A percentile compares a stretch with the other conserved stretches of the same genome.
Evolutionary conservation across 2,888 invertebrate genomes (phyloP).

Genomic region (Latheticus oryzae): DNA sequence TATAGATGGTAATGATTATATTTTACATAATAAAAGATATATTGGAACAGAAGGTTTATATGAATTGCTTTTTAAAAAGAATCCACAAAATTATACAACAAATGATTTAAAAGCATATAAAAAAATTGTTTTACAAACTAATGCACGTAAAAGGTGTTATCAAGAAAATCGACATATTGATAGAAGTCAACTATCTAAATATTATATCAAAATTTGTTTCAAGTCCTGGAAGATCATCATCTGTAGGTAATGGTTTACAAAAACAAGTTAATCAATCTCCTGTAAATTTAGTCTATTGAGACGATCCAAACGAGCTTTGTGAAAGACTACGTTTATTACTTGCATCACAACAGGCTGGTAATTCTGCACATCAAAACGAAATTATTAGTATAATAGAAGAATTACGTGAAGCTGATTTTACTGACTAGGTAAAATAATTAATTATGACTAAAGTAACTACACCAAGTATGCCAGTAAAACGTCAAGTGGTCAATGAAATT

Average conservation of each 20-base stretch:
- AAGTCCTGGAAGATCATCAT: constrained; percentile 8
- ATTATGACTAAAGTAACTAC: too few relatives aligned
- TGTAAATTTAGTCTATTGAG: constrained; percentile 43
- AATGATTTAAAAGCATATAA: constrained; percentile 11
- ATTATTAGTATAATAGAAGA: constrained; percentile 45
- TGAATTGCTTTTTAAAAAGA: constrained; percentile 41
- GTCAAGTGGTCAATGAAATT: constrained; percentile 20
- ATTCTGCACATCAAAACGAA: constrained; percentile 43
- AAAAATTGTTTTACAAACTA: constrained; percentile 31
- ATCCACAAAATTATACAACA: constrained; percentile 21
- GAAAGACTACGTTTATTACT: constrained; percentile 42
- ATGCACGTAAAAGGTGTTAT: constrained; percentile 33
- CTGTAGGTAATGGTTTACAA: constrained; percentile 11
- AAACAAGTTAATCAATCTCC: constrained; percentile 23
- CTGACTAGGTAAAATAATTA: constrained; percentile 18
- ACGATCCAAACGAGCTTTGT: constrained; percentile 48
- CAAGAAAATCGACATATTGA: constrained; percentile 23
- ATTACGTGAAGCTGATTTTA: constrained; percentile 30
- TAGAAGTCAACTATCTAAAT: constrained; percentile 31
- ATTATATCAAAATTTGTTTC: constrained; percentile 22
- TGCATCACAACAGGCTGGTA: constrained; percentile 42
- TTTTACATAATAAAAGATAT: constrained; percentile 33
- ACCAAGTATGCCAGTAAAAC: constrained; percentile 6
- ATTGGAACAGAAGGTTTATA: constrained; percentile 33
- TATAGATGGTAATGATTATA: constrained; percentile 17